Evolutionary conservation across 2,888 invertebrate species (phyloP), one percentile per base, ranked within the genome.

Genomic region (Tenthredo scrophulariae): DNA sequence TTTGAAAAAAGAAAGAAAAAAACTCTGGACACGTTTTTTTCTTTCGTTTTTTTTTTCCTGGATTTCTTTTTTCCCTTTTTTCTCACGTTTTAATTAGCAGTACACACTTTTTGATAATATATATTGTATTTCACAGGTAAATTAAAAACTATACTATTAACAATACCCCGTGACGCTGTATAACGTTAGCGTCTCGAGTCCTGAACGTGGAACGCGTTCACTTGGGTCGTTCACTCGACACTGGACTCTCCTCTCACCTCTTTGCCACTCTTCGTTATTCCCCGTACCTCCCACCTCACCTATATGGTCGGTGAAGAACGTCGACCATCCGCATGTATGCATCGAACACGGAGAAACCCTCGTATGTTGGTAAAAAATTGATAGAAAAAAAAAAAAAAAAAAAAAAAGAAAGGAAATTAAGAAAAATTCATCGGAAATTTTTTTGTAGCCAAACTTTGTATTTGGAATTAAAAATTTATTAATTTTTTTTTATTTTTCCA

Each of bases 211-310:
- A 84, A 87, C 88, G 88, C 86, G 88, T 88, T 90, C 86, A 87
- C 91, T 88, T 88, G 86, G 92, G 92, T 92, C 92, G 92, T 92
- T 92, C 92, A 92, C 92, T 92, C 91, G 89, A 89, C 86, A 92
- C 92, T 92, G 90, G 88, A 89, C 89, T 88, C 86, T 89, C 89
- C 87, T 89, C 90, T 87, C 88, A 85, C 89, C 87, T 85, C 89
- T 90, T 90, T 90, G 90, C 89, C 90, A 22, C 70, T 79, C 84
- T 85, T 77, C 82, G 46, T 75, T 86, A 22, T 80, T 62, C 62
- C 80, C 62, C 37, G 67, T 58, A n/a, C 65, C 67, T 67, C 67
- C 82, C 37, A 26, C 46, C 67, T 83, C 82, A 43, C 82, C 7
- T 58, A 40, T 40, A 58, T 40, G 79, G 37, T 58, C 79, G 29